Evolutionary conservation across 92 coral and sea anemone species (phyloP).

Genomic region (Phymanthus crucifer): DNA sequence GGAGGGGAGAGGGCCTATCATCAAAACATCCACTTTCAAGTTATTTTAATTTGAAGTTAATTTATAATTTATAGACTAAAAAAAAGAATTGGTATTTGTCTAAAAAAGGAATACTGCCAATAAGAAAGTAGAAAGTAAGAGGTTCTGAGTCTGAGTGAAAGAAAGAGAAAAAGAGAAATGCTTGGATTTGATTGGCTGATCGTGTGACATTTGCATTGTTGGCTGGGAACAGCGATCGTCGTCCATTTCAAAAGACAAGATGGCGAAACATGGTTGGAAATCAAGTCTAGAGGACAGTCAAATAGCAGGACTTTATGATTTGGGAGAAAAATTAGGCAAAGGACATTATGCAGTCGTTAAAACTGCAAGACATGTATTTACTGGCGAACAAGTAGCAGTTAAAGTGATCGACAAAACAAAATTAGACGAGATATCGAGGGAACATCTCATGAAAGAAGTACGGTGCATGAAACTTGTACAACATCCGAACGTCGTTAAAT

Average conservation of each 20-base stretch:
- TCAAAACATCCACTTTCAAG: too few species aligned
- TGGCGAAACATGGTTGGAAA: constrained; percentile 81
- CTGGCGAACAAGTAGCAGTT: constrained; percentile 98
- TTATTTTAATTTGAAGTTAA: too few species aligned
- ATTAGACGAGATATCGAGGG: constrained; percentile 86
- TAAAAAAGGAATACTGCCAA: not conserved
- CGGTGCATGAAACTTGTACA: constrained; percentile 99
- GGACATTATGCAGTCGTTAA: constrained; percentile 99
- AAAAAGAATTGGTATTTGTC: too few species aligned
- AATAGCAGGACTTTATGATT: constrained; percentile 95
- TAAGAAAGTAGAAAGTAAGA: not conserved
- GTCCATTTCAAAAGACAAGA: constrained; percentile 43
- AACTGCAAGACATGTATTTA: constrained; percentile 96
- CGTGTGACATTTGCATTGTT: constrained; percentile 78
- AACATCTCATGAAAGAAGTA: constrained; percentile 92
- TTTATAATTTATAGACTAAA: too few species aligned
- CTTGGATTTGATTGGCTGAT: constrained; percentile 69
- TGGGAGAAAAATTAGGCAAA: constrained; percentile 90
- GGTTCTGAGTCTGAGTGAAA: not conserved
- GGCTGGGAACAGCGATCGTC: constrained; percentile 33
- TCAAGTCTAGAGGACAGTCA: constrained; percentile 76
- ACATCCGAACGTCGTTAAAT: constrained; percentile 96
- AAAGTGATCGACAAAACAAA: constrained; percentile 98
- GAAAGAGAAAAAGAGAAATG: not conserved
- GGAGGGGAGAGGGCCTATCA: too few species aligned